Evolutionary conservation across 1,140 invertebrate species (phyloP).

Genomic region (Drosophila sp.): DNA sequence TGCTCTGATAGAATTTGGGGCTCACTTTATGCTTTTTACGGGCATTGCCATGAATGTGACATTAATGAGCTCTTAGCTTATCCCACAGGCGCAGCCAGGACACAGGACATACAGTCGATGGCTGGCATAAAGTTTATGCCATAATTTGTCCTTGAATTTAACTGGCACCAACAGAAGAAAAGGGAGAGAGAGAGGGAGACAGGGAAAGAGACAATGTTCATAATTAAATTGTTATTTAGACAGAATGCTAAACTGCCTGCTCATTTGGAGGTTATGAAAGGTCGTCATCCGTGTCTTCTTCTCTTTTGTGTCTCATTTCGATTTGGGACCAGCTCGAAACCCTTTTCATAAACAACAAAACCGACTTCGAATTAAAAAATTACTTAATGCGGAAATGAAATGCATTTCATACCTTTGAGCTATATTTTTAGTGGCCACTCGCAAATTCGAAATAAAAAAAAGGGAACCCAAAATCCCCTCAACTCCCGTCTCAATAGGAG

Average conservation of each 20-base stretch:
- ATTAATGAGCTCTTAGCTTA: conserved; percentile 79
- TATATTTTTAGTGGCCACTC: conserved; percentile 25
- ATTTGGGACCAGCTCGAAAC: conserved; percentile 4
- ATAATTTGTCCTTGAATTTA: conserved; percentile 75
- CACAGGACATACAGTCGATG: conserved; percentile 10
- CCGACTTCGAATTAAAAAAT: conserved; percentile 35
- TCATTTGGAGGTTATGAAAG: conserved; percentile 77
- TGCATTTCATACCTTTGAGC: conserved; percentile 25
- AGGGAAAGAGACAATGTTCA: conserved; percentile 44
- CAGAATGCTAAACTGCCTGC: conserved; percentile 59
- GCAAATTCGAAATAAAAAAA: conserved; percentile 14
- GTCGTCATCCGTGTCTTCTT: conserved; percentile 33
- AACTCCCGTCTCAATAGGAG: conserved; percentile 17
- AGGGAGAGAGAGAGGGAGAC: background rate
- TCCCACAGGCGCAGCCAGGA: conserved; percentile 62
- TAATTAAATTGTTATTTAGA: conserved; percentile 78
- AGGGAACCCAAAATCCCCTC: background rate
- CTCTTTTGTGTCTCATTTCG: background rate
- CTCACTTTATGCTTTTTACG: conserved; percentile 68
- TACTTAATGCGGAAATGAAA: conserved; percentile 51
- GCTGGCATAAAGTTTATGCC: conserved; percentile 60
- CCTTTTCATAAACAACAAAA: conserved; percentile 50
- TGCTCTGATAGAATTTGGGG: conserved; percentile 70
- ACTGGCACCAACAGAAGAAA: conserved; percentile 16
- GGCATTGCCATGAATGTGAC: conserved; percentile 74